Percentiles rank a stretch among this genome's conserved stretches.
Evolutionary conservation across 2,113 vertebrate species (phyloP).

Genomic region (Polyodon spathula): DNA sequence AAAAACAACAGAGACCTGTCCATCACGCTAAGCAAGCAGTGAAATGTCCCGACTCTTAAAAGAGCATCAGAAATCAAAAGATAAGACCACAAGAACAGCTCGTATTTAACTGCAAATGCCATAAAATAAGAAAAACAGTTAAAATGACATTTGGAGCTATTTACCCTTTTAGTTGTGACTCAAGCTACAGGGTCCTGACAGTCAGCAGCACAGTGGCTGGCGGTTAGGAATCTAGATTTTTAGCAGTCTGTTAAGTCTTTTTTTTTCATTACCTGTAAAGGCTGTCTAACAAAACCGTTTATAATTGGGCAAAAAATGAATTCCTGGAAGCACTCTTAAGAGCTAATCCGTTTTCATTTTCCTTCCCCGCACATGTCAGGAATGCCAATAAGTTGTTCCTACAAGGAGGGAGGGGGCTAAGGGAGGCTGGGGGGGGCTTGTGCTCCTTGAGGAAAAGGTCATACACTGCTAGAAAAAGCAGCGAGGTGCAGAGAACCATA

Average conservation of each 20-base stretch:
- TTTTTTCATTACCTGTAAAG: neutral
- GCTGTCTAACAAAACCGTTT: too few species aligned
- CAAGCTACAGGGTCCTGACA: too few species aligned
- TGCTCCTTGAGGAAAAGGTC: conserved; percentile 14
- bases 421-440: neutral
- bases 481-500: conserved; percentile 1
- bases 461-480: neutral
- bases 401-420: neutral
- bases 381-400: conserved; percentile 2
- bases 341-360: conserved; percentile 6
- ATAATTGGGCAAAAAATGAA: neutral
- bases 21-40: neutral
- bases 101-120: too few species aligned
- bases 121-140: too few species aligned
- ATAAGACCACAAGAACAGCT: neutral
- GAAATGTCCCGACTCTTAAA: neutral
- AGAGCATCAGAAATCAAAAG: neutral
- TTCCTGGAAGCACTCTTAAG: neutral
- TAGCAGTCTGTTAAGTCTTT: neutral
- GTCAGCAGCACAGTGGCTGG: too few species aligned
- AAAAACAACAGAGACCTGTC: neutral
- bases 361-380: neutral
- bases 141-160: too few species aligned
- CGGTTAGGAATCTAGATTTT: too few species aligned
- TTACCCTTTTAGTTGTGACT: too few species aligned